phyloP scores from a whole-genome alignment of 2,113 vertebrate genomes.

The Pica pica region DNA sequence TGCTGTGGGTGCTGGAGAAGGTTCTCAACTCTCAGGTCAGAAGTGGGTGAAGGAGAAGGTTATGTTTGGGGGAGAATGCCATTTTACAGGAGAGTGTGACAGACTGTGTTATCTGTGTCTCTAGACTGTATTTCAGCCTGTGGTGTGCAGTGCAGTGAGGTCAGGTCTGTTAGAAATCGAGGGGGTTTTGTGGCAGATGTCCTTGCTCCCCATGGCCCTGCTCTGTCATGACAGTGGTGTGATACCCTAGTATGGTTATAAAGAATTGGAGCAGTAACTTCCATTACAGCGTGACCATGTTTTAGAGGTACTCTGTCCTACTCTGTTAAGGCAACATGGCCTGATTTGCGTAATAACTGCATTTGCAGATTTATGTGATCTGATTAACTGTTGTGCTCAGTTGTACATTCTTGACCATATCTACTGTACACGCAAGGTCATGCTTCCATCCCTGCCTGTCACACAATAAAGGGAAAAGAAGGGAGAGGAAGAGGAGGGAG shows the following conservation, averaged over 20 bases:
- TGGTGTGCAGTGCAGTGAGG: background rate
- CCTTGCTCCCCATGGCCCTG: background rate
- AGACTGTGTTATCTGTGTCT: background rate
- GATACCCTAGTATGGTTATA: background rate
- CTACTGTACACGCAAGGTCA: background rate
- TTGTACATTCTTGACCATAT: background rate
- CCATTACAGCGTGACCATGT: background rate
- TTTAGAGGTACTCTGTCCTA: background rate
- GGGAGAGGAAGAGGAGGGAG: background rate
- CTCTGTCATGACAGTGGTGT: background rate
- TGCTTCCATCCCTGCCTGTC: background rate
- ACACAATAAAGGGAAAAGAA: background rate
- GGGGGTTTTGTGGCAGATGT: background rate
- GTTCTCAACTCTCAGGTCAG: background rate
- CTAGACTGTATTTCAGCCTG: background rate
- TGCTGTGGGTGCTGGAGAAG: background rate
- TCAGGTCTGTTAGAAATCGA: background rate
- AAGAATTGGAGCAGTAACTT: background rate
- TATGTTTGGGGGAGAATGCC: background rate
- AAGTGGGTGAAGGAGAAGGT: background rate
- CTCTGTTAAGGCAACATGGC: background rate
- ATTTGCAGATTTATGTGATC: background rate
- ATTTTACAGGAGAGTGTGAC: background rate
- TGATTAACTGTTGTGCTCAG: background rate
- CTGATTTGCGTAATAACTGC: background rate